Conservation (phyloP, 2,113 vertebrate species). For the Ceyx margarethae region DNA sequence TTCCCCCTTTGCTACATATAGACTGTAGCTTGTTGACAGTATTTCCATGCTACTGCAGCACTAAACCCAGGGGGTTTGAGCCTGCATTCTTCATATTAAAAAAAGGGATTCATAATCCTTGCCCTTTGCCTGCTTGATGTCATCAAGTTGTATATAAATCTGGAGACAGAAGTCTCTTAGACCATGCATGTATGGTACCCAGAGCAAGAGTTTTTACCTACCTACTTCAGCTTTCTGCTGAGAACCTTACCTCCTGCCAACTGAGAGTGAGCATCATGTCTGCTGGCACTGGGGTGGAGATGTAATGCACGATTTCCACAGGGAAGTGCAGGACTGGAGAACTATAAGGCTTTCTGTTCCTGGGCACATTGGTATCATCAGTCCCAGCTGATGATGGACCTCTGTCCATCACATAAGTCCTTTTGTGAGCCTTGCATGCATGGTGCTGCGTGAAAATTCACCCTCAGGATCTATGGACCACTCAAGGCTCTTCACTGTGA, state of each 20-base stretch:
- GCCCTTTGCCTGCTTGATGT: neutral
- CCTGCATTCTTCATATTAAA: neutral
- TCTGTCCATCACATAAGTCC: neutral
- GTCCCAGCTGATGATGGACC: neutral
- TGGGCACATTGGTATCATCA: neutral
- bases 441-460: neutral
- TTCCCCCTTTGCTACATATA: neutral
- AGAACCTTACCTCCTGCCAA: neutral
- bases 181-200: neutral
- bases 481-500: neutral
- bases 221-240: neutral
- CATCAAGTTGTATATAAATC: neutral
- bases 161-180: neutral
- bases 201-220: neutral
- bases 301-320: neutral
- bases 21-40: neutral
- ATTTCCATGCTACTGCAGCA: neutral
- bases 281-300: neutral
- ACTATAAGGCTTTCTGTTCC: neutral
- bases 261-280: neutral
- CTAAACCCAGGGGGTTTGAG: neutral
- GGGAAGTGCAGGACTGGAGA: neutral
- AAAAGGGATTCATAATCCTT: neutral
- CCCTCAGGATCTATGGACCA: neutral
- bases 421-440: neutral